phyloP scores from a whole-genome alignment of 2,797 vertebrate species.

The Limosa lapponica region DNA sequence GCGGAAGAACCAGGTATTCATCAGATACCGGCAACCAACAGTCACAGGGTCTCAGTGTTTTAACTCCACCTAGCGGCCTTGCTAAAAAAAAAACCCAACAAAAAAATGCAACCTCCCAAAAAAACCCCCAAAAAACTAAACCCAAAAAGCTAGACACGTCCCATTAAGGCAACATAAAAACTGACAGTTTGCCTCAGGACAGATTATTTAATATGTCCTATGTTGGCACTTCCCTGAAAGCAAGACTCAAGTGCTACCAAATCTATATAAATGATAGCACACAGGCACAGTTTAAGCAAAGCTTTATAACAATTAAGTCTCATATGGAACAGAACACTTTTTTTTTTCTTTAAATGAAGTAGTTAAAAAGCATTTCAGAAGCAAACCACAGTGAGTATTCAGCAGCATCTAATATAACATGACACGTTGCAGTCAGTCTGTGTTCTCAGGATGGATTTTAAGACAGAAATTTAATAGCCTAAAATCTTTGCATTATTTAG shows the following conservation, averaged over 20 bases:
- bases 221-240: not conserved
- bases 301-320: not conserved
- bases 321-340: not conserved
- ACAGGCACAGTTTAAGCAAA: not conserved
- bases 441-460: not conserved
- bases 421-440: not conserved
- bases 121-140: not conserved
- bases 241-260: not conserved
- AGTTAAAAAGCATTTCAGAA: not conserved
- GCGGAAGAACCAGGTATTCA: not conserved
- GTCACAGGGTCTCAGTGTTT: not conserved
- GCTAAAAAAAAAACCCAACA: no score
- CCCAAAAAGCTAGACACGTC: accelerated
- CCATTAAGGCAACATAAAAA: not conserved
- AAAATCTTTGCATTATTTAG: not conserved
- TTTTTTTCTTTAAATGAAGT: not conserved
- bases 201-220: not conserved
- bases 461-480: not conserved
- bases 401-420: not conserved
- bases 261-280: not conserved
- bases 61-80: not conserved
- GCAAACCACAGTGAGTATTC: not conserved
- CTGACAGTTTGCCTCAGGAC: not conserved
- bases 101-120: no score
- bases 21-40: accelerated